These are phyloP conservation scores for Diachrysia chrysitis DNA, from an alignment of 2,888 invertebrate genomes.

Conservation along the genomic window DNA sequence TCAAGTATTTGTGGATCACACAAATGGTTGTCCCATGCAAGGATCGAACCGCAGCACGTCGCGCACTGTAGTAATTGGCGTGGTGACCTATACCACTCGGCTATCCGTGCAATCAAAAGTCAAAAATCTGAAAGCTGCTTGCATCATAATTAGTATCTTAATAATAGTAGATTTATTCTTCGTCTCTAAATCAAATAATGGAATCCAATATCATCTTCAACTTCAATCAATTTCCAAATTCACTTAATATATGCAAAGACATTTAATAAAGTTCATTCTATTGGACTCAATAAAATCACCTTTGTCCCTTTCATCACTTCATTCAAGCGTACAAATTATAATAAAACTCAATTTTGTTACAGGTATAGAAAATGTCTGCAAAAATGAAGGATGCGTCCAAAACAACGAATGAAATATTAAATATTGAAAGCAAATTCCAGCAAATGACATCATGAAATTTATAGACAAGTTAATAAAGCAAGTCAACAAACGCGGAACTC, in stretches of 20 bases:
- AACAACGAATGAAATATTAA: conserved; percentile 17
- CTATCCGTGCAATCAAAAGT: no score
- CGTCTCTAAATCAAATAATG: no score
- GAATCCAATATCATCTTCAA: conserved; percentile 16
- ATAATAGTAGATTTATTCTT: no score
- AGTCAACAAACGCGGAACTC: conserved; percentile 21
- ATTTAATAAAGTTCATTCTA: conserved; percentile 43
- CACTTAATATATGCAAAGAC: conserved; percentile 40
- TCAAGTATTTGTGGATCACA: no score
- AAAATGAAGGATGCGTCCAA: conserved; percentile 9
- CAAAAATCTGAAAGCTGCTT: no score
- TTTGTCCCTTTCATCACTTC: conserved; percentile 31
- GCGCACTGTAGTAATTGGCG: no score
- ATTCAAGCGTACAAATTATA: conserved; percentile 40
- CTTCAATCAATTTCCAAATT: conserved; percentile 26
- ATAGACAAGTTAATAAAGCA: conserved; percentile 29
- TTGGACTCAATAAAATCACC: conserved; percentile 17
- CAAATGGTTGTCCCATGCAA: no score
- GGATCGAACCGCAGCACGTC: no score
- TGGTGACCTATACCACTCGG: no score
- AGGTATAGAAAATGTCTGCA: conserved; percentile 42
- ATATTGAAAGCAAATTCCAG: conserved; percentile 31
- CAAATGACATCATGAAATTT: conserved; percentile 32
- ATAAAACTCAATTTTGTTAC: conserved; percentile 53
- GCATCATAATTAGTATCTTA: no score